Base-by-base conservation (phyloP, 2,113 vertebrate genomes). In the Kryptolebias marmoratus region DNA sequence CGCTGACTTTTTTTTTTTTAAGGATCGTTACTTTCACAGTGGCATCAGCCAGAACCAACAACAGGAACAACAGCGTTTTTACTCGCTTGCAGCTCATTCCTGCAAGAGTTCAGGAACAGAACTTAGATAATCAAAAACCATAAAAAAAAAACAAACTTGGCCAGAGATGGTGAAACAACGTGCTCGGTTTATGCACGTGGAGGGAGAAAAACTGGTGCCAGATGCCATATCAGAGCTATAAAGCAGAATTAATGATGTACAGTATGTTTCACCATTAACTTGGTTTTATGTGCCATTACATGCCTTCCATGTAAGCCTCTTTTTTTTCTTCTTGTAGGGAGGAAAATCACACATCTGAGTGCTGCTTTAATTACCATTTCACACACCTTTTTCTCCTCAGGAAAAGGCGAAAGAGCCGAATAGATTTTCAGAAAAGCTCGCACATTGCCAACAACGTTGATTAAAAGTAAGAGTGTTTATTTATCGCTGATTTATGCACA, bases 11-110 rank as follows among this genome's bases (percentile, higher is more conserved):
- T 76, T 78, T 42, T 42, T 42, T 10, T 42, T 42, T 8, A 9
- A 65, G 69, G 36, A 64, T 79, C 71, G 71, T 87, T 87, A 81
- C 82, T 79, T 75, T 75, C 6, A 61, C 27, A 70, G 30, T n/a
- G 15, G 55, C 54, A 28, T 22, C 27, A 30, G 64, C 71, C 78
- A 71, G 73, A 68, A 52, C 61, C 72, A 80, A 22, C 4, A 14
- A 16, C 77, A 52, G 32, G 48, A 59, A 76, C 22, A 22, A 54
- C 39, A 30, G 22, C 45, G 30, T 84, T 78, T 75, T 30, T 59
- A 42, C 39, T 64, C 8, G 13, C 31, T 27, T 15, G 27, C 15
- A 44, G 22, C 50, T 76, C 42, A 58, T 39, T 61, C 54, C 60
- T 71, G 73, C 32, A 11, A 42, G 53, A 57, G 56, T 67, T 53